These are phyloP conservation scores for Ivindomyrus marchei DNA, from an alignment of 2,113 vertebrate species.

Conservation along the genomic window DNA sequence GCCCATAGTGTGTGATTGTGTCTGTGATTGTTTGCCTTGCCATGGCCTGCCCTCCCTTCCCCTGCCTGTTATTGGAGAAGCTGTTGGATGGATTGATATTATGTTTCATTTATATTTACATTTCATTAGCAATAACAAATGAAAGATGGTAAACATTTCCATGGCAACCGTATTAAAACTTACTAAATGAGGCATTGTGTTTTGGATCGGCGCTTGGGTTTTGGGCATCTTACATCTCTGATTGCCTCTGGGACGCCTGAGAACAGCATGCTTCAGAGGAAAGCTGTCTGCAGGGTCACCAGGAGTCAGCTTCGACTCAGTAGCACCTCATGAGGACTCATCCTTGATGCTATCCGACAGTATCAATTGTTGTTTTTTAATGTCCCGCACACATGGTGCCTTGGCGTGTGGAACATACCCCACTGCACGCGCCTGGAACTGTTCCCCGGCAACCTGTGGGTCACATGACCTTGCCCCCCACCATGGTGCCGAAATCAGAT, in stretches of 20 bases:
- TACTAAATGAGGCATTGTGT: not conserved
- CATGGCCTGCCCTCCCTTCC: not conserved
- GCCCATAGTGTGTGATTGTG: not conserved
- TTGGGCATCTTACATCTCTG: not conserved
- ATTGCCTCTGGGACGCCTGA: not conserved
- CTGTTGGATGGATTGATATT: not conserved
- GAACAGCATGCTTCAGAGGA: not conserved
- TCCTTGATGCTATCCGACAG: not conserved
- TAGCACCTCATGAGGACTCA: not conserved
- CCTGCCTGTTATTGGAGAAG: not conserved
- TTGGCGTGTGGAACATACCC: not conserved
- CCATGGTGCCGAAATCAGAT: not conserved
- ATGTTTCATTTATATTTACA: not conserved
- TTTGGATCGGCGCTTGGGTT: not conserved
- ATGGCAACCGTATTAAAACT: not conserved
- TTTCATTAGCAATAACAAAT: not conserved
- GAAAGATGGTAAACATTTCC: not conserved
- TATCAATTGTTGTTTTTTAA: not conserved
- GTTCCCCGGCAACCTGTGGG: not conserved
- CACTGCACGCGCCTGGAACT: not conserved
- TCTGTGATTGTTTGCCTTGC: not conserved
- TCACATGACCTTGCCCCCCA: not conserved
- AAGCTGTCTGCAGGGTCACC: not conserved
- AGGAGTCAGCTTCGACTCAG: not conserved
- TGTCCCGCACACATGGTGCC: not conserved